A percentile compares a stretch with the other conserved stretches of the same genome.
phyloP scores from a whole-genome alignment of 2,797 vertebrate genomes.

The Epinephelus coioides region DNA sequence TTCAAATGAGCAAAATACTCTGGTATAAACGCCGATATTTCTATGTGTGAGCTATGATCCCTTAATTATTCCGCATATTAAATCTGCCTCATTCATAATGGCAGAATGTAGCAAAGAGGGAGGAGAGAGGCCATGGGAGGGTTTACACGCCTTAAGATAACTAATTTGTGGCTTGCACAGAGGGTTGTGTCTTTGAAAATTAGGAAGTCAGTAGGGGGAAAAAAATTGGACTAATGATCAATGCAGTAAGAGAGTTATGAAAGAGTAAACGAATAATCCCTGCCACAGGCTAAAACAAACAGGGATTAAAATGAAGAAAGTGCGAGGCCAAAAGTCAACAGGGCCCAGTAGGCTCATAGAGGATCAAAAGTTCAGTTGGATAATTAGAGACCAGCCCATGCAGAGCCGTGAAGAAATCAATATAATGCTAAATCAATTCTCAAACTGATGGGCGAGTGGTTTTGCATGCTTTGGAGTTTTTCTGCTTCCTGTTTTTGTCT shows the following conservation, averaged over 20 bases:
- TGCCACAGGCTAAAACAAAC: conserved; percentile 43
- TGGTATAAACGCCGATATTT: neutral
- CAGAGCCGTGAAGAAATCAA: conserved; percentile 23
- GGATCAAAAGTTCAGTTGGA: conserved; percentile 41
- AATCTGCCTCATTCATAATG: conserved; percentile 38
- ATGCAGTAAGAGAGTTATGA: conserved; percentile 22
- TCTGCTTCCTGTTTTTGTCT: neutral
- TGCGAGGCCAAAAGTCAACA: conserved; percentile 6
- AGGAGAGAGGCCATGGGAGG: conserved; percentile 28
- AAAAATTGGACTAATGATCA: conserved; percentile 41
- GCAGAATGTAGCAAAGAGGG: conserved; percentile 19
- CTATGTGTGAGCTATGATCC: conserved; percentile 34
- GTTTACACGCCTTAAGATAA: conserved; percentile 37
- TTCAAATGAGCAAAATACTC: conserved; percentile 36
- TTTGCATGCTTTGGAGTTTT: neutral
- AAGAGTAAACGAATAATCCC: conserved; percentile 34
- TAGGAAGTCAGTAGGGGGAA: conserved; percentile 31
- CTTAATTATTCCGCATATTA: conserved; percentile 51
- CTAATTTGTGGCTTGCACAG: conserved; percentile 11
- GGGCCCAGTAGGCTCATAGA: conserved; percentile 3
- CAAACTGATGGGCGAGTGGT: neutral
- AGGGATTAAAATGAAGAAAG: conserved; percentile 34
- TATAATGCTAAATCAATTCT: conserved; percentile 26
- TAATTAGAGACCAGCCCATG: conserved; percentile 7
- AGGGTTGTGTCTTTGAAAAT: conserved; percentile 27